A percentile compares a stretch with the other conserved stretches of the same genome.
phyloP scores from a whole-genome alignment of 2,113 vertebrate species.

The Protobothrops mucrosquamatus region DNA sequence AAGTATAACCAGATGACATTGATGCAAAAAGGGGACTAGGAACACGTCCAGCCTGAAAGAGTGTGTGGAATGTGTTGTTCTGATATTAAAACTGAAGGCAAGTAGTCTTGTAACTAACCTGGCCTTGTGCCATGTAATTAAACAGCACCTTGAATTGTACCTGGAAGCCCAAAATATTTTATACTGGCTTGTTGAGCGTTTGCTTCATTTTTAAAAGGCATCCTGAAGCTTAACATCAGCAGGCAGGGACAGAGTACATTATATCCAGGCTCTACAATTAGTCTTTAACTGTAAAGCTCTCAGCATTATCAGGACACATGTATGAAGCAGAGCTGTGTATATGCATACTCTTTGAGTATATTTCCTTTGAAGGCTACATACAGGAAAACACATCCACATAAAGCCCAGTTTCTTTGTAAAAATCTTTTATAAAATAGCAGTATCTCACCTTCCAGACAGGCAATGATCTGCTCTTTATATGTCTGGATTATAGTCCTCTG shows the following conservation, averaged over 20 bases:
- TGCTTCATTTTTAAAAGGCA: neutral
- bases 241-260: neutral
- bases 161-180: neutral
- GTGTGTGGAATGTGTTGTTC: neutral
- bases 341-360: neutral
- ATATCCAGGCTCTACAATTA: neutral
- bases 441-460: neutral
- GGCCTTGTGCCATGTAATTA: neutral
- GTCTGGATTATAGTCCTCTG: neutral
- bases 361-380: neutral
- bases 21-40: neutral
- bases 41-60: neutral
- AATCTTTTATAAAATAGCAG: neutral
- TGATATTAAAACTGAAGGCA: neutral
- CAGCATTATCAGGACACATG: neutral
- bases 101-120: neutral
- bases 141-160: neutral
- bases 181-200: neutral
- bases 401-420: neutral
- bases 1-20: neutral
- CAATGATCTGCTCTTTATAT: neutral
- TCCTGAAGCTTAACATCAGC: neutral
- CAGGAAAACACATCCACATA: neutral
- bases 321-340: neutral
- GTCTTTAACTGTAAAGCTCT: neutral